Percentiles rank a stretch among this genome's conserved stretches.
Conservation (phyloP, 2,113 vertebrate species). For the Petaurus breviceps region DNA sequence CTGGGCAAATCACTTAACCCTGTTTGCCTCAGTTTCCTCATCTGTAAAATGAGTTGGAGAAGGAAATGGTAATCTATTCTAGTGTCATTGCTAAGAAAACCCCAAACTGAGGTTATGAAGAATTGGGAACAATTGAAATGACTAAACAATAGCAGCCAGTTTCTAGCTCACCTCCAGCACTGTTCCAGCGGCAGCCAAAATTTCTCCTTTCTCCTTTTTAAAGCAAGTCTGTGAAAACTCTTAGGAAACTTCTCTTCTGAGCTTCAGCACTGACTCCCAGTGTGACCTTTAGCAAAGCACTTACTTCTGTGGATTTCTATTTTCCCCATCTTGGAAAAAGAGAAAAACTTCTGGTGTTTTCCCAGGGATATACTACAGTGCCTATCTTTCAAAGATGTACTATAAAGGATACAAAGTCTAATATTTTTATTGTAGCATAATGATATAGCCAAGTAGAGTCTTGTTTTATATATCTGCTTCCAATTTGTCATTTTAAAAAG, state of each 20-base stretch:
- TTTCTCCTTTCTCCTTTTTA: not conserved
- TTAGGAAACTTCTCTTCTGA: not conserved
- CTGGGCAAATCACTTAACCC: not conserved
- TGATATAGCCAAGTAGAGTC: not conserved
- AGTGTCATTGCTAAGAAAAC: not conserved
- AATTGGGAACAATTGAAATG: not conserved
- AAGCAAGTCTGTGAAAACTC: not conserved
- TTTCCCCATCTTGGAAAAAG: not conserved
- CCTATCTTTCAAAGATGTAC: not conserved
- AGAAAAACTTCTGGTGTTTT: not conserved
- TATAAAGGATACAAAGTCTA: conserved; percentile 4
- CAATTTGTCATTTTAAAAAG: conserved; percentile 51
- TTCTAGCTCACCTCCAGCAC: not conserved
- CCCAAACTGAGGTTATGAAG: not conserved
- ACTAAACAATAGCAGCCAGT: not conserved
- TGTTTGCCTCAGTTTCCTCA: not conserved
- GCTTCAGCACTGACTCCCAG: not conserved
- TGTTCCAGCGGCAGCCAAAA: not conserved
- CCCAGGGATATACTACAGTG: not conserved
- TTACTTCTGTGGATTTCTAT: not conserved
- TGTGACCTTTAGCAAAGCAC: not conserved
- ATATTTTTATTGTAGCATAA: not conserved
- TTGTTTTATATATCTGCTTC: conserved; percentile 5
- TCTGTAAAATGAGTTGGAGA: not conserved
- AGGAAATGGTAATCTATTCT: not conserved